Conservation (phyloP, 2,797 vertebrate species). For the Oreochromis grahami region DNA sequence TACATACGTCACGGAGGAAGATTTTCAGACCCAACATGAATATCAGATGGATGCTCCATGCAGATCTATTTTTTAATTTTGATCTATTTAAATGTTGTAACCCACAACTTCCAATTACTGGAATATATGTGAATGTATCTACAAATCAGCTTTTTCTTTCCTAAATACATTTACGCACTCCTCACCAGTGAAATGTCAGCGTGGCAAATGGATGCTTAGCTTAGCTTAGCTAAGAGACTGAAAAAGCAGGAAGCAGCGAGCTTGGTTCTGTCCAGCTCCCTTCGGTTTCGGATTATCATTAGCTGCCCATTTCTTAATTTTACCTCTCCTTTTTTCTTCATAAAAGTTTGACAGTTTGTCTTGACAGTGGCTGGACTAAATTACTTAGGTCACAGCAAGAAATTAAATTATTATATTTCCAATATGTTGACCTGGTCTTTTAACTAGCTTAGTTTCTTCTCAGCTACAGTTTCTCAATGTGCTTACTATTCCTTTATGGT, state of each 20-base stretch:
- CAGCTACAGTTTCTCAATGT: slow-evolving; percentile 2
- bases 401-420: neutral
- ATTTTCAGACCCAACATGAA: neutral
- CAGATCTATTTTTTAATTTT: neutral
- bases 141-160: neutral
- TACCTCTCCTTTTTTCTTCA: neutral
- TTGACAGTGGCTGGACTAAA: neutral
- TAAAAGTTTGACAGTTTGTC: neutral
- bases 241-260: neutral
- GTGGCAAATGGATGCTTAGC: neutral
- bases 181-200: neutral
- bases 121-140: neutral
- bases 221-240: neutral
- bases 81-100: neutral
- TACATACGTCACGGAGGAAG: neutral
- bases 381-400: neutral
- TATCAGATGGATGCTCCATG: neutral
- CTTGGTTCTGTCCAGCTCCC: neutral
- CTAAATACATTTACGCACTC: neutral
- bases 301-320: neutral
- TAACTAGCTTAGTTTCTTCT: neutral
- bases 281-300: neutral
- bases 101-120: slow-evolving; percentile 1
- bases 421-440: neutral
- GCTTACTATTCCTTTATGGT: slow-evolving; percentile 18